A percentile compares a stretch with the other conserved stretches of the same genome.
Conservation (phyloP, 1,140 invertebrate genomes). For the Sitodiplosis mosellana region DNA sequence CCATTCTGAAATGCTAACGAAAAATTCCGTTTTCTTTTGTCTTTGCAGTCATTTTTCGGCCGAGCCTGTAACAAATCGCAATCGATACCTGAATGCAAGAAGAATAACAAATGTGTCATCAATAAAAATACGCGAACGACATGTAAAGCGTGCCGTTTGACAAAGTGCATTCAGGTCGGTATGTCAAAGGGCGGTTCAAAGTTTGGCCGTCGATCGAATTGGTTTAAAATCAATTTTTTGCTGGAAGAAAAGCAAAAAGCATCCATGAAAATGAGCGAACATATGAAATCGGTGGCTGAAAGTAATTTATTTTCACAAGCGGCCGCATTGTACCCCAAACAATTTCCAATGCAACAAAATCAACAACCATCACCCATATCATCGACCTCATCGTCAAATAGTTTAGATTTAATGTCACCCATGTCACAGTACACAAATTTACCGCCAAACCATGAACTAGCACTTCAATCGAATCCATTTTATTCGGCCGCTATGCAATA, state of each 20-base stretch:
- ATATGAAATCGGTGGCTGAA: slow-evolving; percentile 10
- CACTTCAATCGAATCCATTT: slow-evolving; percentile 6
- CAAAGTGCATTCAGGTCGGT: slow-evolving; percentile 72
- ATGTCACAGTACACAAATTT: slow-evolving; percentile 40
- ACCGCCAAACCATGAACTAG: slow-evolving; percentile 23
- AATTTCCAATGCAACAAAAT: slow-evolving; percentile 6
- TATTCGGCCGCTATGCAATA: slow-evolving; percentile 15
- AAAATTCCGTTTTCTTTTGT: slow-evolving; percentile 18
- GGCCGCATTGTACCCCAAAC: slow-evolving; percentile 37
- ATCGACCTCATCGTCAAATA: slow-evolving; percentile 37
- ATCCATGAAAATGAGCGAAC: slow-evolving; percentile 11
- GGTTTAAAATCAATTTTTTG: slow-evolving; percentile 81
- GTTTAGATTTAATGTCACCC: slow-evolving; percentile 46
- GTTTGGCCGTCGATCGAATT: slow-evolving; percentile 68
- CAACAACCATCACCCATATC: background rate
- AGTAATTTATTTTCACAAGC: slow-evolving; percentile 6
- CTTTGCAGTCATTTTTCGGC: slow-evolving; percentile 83
- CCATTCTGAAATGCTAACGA: no score
- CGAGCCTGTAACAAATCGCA: slow-evolving; percentile 78
- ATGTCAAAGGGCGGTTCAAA: slow-evolving; percentile 82
- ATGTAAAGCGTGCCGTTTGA: slow-evolving; percentile 74
- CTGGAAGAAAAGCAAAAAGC: slow-evolving; percentile 56
- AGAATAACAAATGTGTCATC: slow-evolving; percentile 73
- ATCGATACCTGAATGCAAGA: slow-evolving; percentile 74
- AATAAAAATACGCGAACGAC: slow-evolving; percentile 83